Percentiles rank a stretch among this genome's conserved stretches.
These are phyloP conservation scores for Oenanthe oenanthe DNA, from an alignment of 2,113 vertebrate species.

Conservation along the genomic window DNA sequence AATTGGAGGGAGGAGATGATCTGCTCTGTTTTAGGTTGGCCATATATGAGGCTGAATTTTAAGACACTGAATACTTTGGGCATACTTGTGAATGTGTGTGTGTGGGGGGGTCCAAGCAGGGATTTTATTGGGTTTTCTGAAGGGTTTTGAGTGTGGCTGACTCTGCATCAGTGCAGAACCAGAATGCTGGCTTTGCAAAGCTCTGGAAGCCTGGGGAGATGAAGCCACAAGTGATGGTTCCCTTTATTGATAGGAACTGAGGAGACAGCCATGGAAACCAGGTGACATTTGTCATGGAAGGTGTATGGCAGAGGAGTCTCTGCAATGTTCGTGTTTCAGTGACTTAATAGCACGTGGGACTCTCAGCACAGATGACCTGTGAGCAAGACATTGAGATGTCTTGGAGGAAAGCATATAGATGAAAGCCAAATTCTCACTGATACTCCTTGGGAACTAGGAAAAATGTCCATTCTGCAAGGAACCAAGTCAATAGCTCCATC, in stretches of 20 bases:
- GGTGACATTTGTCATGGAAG: neutral
- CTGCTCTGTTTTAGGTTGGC: neutral
- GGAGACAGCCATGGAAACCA: neutral
- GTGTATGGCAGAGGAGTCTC: neutral
- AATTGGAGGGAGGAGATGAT: neutral
- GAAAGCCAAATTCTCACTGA: neutral
- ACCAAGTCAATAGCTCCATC: neutral
- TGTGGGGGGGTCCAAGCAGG: neutral
- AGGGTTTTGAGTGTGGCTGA: neutral
- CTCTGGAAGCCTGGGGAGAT: neutral
- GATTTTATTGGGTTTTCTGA: neutral
- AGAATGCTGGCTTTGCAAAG: neutral
- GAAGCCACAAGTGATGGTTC: neutral
- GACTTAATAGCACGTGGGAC: neutral
- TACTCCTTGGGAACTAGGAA: neutral
- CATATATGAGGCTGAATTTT: neutral
- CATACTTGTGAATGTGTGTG: neutral
- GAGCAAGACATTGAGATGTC: neutral
- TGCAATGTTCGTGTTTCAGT: neutral
- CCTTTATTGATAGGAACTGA: neutral
- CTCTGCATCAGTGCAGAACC: neutral
- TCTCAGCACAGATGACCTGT: neutral
- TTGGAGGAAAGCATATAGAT: neutral
- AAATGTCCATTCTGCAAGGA: neutral
- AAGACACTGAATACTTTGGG: neutral